Evolutionary conservation across 1,140 invertebrate species (phyloP), one percentile per base, ranked within the genome.

Genomic region (Caenorhabditis latens): DNA sequence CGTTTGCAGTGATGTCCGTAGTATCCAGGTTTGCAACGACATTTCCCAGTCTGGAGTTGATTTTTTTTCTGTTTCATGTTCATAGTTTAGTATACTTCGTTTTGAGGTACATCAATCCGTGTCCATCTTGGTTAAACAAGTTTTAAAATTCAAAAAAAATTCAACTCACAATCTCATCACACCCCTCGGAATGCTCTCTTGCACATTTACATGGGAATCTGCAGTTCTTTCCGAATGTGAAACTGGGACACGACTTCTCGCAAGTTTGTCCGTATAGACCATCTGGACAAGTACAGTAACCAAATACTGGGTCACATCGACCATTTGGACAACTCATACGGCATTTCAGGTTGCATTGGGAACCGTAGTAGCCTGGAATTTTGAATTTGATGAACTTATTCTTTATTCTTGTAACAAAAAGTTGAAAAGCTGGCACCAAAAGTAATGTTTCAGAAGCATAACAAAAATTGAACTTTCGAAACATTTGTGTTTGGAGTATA

Each of bases 231-330:
- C 91, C 91, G 71, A 89, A 91, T 8, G 85, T 90, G 58, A 91
- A 90, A 21, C 61, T 53, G 14, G 91, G 91, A 63, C 91, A 91
- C 13, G 89, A 67, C 87, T 90, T 86, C 24, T 96, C 95, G 92
- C 97, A 99, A 71, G 94, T 94, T 16, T 95, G 93, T 14, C 97
- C 97, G 71, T 93, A 95, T 93, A 94, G 98, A 11, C 97, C 97
- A 67, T 96, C 94, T 1, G 95, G 94, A 94, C 98, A 99, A 43
- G 95, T 95, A 93, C 97, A 99, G 84, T 94, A 94, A 84, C 97
- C 96, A 91, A 95, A 96, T 89, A 95, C 94, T 61, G 96, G 95
- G 94, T 97, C 96, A 93, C 96, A 97, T 85, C 95, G 95, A 13
- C 92, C 93, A 40, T 91, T 93, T 14, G 88, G 75, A 46, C 91